A percentile compares a stretch with the other conserved stretches of the same genome.
These are phyloP conservation scores for Rhinoraja longicauda DNA, from an alignment of 2,797 vertebrate species.

Conservation along the genomic window DNA sequence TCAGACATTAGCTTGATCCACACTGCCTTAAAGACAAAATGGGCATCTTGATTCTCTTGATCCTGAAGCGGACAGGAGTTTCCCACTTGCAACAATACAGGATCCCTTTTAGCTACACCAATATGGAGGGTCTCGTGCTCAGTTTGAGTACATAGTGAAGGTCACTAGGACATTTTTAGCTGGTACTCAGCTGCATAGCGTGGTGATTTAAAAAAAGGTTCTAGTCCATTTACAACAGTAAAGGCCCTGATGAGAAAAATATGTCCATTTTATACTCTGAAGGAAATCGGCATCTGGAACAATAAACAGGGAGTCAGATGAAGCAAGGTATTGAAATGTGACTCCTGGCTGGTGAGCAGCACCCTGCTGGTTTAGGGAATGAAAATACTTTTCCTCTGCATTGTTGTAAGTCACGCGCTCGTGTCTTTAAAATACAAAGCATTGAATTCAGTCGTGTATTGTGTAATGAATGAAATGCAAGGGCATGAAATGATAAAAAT, in stretches of 20 bases:
- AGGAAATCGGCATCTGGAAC: constrained; percentile 61
- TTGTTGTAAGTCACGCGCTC: neutral
- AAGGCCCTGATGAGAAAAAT: constrained; percentile 47
- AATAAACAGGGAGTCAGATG: constrained; percentile 58
- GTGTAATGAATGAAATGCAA: neutral
- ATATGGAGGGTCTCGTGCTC: neutral
- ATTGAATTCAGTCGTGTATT: neutral
- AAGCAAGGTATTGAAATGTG: neutral
- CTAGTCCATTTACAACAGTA: neutral
- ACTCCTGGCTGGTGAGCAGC: neutral
- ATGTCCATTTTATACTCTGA: constrained; percentile 65
- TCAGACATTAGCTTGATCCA: neutral
- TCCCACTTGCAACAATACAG: neutral
- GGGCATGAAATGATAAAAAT: neutral
- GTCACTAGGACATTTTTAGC: neutral
- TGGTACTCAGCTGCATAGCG: neutral
- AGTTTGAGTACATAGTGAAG: neutral
- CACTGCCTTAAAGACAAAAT: neutral
- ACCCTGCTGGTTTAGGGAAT: neutral
- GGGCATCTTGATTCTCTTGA: neutral
- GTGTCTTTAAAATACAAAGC: neutral
- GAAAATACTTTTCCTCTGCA: neutral
- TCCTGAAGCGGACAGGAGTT: neutral
- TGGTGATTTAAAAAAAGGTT: neutral
- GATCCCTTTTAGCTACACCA: neutral